Conservation (phyloP, 2,888 invertebrate genomes). For the Platynereis dumerilii region DNA sequence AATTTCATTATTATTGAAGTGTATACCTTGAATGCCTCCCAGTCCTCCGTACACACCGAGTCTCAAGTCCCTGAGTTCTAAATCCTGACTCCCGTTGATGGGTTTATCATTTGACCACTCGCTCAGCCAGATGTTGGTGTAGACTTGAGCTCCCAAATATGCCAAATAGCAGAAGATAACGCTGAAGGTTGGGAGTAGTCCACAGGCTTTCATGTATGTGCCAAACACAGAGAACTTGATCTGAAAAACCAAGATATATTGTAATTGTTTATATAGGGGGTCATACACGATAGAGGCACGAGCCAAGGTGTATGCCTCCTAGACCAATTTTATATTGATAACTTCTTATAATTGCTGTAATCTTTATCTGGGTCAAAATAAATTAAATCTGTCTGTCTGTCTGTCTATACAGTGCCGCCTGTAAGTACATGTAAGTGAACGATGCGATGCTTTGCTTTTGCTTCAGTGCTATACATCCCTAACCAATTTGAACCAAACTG, state of each 20-base stretch:
- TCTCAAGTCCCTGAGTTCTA: constrained; percentile 49
- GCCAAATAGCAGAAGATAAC: constrained; percentile 39
- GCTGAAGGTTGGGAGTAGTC: constrained; percentile 40
- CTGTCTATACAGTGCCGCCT: no score
- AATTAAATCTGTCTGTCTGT: no score
- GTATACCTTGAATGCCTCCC: constrained; percentile 39
- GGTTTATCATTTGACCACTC: constrained; percentile 43
- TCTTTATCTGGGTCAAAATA: no score
- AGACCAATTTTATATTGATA: no score
- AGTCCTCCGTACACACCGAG: constrained; percentile 65
- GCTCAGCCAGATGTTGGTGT: constrained; percentile 45
- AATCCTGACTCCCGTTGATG: constrained; percentile 40
- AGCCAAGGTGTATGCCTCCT: no score
- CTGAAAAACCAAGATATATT: constrained; percentile 36
- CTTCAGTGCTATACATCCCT: no score
- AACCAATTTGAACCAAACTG: no score
- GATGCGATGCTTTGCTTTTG: no score
- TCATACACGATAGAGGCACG: no score
- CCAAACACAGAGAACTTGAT: constrained; percentile 56
- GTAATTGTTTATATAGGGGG: background rate
- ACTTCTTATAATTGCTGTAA: no score
- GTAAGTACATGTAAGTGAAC: no score
- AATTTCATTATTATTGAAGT: background rate
- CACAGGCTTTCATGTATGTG: constrained; percentile 53
- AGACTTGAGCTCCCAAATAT: constrained; percentile 20